Conservation (phyloP, 1,140 invertebrate species). For the Drosophila aff. region DNA sequence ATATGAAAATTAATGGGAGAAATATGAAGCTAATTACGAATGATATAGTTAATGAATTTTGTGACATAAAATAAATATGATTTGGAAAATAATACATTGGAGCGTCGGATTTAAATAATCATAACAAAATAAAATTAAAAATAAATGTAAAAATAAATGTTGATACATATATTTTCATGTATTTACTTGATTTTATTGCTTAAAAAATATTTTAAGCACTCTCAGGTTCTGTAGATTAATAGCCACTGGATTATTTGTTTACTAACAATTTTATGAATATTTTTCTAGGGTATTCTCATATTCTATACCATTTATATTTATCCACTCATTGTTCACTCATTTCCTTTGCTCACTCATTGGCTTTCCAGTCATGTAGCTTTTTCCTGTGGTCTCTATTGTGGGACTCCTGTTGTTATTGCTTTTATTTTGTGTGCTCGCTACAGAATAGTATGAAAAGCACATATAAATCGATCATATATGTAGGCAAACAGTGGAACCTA, state of each 20-base stretch:
- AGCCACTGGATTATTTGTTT: background rate
- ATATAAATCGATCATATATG: conserved; percentile 36
- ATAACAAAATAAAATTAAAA: too few species aligned
- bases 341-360: conserved; percentile 18
- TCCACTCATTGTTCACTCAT: background rate
- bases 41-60: too few species aligned
- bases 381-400: conserved; percentile 26
- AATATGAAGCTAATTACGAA: background rate
- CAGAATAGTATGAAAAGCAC: conserved; percentile 30
- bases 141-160: too few species aligned
- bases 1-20: background rate
- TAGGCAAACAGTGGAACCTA: conserved; percentile 4
- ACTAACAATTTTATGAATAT: background rate
- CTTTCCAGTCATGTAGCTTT: conserved; percentile 46
- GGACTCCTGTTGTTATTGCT: conserved; percentile 18
- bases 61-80: too few species aligned
- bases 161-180: too few species aligned
- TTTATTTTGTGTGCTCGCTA: conserved; percentile 19
- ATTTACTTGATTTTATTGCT: too few species aligned
- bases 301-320: background rate
- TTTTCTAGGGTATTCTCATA: conserved; percentile 5
- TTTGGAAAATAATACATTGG: too few species aligned
- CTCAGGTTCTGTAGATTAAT: too few species aligned
- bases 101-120: too few species aligned
- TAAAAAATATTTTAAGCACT: too few species aligned